Evolutionary conservation across 1,140 invertebrate species (phyloP).

Genomic region (Doryteuthis pealeii): DNA sequence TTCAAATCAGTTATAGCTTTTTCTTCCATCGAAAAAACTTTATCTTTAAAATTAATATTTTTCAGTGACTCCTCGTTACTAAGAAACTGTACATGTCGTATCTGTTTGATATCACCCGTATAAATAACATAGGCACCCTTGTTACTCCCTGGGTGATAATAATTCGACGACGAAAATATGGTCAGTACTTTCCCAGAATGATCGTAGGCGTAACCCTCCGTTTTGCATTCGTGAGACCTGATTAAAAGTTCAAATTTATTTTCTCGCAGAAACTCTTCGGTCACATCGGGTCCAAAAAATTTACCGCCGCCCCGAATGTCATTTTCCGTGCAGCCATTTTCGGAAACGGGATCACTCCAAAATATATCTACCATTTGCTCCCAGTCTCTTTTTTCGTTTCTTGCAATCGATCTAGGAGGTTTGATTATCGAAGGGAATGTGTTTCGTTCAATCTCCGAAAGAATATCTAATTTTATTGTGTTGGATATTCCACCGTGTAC

Average conservation of each 20-base stretch:
- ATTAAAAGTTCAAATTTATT: constrained; percentile 77
- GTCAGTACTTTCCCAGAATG: constrained; percentile 85
- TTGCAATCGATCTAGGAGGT: constrained; percentile 65
- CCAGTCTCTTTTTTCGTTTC: constrained; percentile 45
- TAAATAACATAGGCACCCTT: constrained; percentile 87
- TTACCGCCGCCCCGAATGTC: constrained; percentile 83
- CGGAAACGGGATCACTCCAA: constrained; percentile 85
- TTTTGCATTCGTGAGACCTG: constrained; percentile 89
- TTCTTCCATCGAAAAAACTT: constrained; percentile 66
- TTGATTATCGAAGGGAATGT: constrained; percentile 80
- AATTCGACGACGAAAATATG: constrained; percentile 92
- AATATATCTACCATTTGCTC: constrained; percentile 82
- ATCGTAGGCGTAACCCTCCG: constrained; percentile 82
- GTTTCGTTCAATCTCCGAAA: constrained; percentile 74
- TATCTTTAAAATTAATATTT: background rate
- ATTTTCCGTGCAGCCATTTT: constrained; percentile 74
- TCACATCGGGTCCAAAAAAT: constrained; percentile 89
- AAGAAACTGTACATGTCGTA: background rate
- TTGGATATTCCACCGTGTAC: constrained; percentile 88
- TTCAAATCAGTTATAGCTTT: constrained; percentile 79
- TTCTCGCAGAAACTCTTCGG: constrained; percentile 73
- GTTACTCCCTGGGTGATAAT: constrained; percentile 89
- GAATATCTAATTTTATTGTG: constrained; percentile 75
- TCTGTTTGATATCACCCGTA: constrained; percentile 58
- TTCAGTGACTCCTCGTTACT: background rate